Evolutionary conservation across 1,140 invertebrate genomes (phyloP), one percentile per base, ranked within the genome.

Genomic region (Zaprionus inermis): DNA sequence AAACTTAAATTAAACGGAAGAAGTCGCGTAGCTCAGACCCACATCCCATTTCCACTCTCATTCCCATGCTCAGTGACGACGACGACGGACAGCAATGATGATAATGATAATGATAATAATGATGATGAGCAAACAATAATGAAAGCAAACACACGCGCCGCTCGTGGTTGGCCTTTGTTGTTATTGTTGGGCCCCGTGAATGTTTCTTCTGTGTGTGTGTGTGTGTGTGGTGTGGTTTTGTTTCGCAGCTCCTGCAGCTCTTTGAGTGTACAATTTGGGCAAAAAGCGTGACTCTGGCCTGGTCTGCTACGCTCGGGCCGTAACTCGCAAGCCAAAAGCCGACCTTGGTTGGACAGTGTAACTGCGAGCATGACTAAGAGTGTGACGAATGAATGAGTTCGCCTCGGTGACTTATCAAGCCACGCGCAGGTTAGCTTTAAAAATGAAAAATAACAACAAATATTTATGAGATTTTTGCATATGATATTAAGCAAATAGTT

Each of bases 1-100:
- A 78, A 78, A 78, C 74, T 85, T 78, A 78, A 85, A 76, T 81
- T 79, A 81, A 76, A 75, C 75, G 76, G 74, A 78, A 74, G 28
- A 56, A 36, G 56, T 60, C 36, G 10, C 36, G 22, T n/a, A 55
- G 49, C 52, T 55, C 28, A 14, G 14, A 28, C 0, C 24, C 3
- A 28, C 24, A 28, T 28, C 24, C 24, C 24, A 28, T 1, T 28
- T 5, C 3, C 24, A 28, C 3, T 28, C 24, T 5, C 24, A 28
- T 30, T 9, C 28, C 49, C 18, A 24, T 18, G 4, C 38, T 20
- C 51, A 46, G 11, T 71, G 5, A 24, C 28, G 20, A 24, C 57
- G 18, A 38, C 41, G 30, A 51, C 12, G 24, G 24, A 41, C 24
- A 11, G 32, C 7, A n/a, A 57, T 60, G 7, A 71, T 63, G 2